Evolutionary conservation across 2,888 invertebrate genomes (phyloP).

Genomic region (Tromatobia lineatoria): DNA sequence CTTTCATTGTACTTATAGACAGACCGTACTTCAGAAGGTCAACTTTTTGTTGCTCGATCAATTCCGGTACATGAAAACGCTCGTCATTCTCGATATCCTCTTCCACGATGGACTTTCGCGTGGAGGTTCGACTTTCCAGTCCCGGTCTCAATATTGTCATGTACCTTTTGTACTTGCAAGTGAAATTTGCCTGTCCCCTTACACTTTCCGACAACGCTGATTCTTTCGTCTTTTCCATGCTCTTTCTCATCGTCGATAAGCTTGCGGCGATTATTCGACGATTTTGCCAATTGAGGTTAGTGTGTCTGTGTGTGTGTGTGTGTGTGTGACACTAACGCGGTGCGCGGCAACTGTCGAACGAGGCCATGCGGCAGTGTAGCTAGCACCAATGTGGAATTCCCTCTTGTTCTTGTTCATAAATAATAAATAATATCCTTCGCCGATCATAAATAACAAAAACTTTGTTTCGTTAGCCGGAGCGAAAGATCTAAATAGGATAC

Average conservation of each 20-base stretch:
- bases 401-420: no score
- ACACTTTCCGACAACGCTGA: background rate
- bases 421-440: no score
- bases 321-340: no score
- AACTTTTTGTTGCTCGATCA: conserved; percentile 21
- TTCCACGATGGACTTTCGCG: conserved; percentile 14
- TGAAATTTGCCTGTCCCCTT: background rate
- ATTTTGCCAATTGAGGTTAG: background rate
- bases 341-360: background rate
- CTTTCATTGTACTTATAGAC: conserved; percentile 35
- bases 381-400: no score
- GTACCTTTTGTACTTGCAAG: conserved; percentile 2
- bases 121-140: background rate
- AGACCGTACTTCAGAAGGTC: conserved; percentile 42
- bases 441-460: no score
- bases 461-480: no score
- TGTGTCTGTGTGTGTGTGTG: no score
- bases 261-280: no score
- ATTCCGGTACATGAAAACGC: background rate
- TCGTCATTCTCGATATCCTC: conserved; percentile 36
- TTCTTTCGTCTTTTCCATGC: background rate
- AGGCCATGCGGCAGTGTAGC: no score
- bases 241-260: background rate
- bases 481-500: no score
- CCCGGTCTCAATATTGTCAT: conserved; percentile 27